Percentiles rank a stretch among this genome's conserved stretches.
Evolutionary conservation across 23 tunicate genomes (phyloP).

Genomic region (Diplosoma virens): DNA sequence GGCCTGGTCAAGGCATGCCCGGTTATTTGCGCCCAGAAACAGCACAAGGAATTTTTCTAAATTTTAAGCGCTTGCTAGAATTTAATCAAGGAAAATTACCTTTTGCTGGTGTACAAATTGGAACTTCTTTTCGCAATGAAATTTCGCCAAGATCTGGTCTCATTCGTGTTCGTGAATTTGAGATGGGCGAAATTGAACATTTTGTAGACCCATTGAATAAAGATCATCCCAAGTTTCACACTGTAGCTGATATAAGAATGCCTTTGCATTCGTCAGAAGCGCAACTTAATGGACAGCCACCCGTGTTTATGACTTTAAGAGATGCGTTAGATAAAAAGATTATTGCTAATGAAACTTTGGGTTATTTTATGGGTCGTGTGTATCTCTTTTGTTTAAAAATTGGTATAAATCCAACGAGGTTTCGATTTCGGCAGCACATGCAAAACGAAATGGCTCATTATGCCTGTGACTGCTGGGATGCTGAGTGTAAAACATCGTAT

Average conservation of each 20-base stretch:
- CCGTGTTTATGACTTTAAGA: conserved; percentile 42
- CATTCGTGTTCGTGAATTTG: conserved; percentile 88
- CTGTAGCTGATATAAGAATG: conserved; percentile 64
- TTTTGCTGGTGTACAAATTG: conserved; percentile 97
- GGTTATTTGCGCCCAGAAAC: conserved; percentile 94
- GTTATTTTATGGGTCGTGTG: conserved; percentile 91
- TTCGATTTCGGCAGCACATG: conserved; percentile 97
- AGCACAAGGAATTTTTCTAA: conserved; percentile 97
- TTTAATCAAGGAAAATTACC: conserved; percentile 95
- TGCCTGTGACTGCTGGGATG: conserved; percentile 99
- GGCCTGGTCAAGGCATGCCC: conserved; percentile 87
- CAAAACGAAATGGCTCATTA: conserved; percentile 99
- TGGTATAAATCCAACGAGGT: conserved; percentile 72
- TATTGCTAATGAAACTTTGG: conserved; percentile 76
- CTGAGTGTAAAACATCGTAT: conserved; percentile 93
- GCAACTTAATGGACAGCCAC: conserved; percentile 79
- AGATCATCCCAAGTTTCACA: conserved; percentile 70
- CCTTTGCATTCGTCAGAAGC: conserved; percentile 66
- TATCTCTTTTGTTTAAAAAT: conserved; percentile 81
- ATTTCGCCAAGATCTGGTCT: conserved; percentile 94
- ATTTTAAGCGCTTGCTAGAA: conserved; percentile 89
- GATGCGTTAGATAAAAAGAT: conserved; percentile 69
- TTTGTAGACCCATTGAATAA: conserved; percentile 89
- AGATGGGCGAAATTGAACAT: conserved; percentile 97
- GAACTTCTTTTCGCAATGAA: conserved; percentile 93